These are phyloP conservation scores for Phoxinus dragarum DNA, from an alignment of 2,797 vertebrate genomes.

Conservation along the genomic window DNA sequence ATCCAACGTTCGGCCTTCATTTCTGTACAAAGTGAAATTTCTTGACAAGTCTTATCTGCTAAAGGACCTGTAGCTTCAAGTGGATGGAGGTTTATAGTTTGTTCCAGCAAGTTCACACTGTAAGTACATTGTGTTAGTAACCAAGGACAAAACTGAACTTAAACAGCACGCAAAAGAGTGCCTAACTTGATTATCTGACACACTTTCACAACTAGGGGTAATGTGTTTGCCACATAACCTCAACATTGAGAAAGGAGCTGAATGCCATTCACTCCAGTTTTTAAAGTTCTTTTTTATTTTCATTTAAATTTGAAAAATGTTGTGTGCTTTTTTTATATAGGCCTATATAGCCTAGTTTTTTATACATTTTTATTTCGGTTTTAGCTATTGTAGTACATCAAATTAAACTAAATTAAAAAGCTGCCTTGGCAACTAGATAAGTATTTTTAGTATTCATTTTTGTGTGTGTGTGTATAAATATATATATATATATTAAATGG, in stretches of 20 bases:
- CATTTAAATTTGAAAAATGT: background rate
- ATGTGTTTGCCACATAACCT: background rate
- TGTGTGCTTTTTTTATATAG: background rate
- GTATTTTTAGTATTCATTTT: background rate
- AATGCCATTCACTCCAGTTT: background rate
- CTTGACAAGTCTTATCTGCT: conserved; percentile 19
- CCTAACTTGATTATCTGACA: background rate
- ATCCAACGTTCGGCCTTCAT: conserved; percentile 41
- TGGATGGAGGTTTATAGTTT: conserved; percentile 3
- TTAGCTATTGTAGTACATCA: background rate
- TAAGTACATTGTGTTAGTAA: conserved; percentile 12
- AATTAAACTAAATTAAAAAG: background rate
- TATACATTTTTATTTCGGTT: background rate
- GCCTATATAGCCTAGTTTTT: too few relatives aligned
- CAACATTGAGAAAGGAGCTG: background rate
- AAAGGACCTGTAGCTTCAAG: conserved; percentile 9
- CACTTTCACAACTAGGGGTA: conserved; percentile 7
- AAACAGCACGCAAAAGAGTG: background rate
- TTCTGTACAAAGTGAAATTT: conserved; percentile 29
- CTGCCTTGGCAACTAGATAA: background rate
- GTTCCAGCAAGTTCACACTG: conserved; percentile 34
- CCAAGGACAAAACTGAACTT: conserved; percentile 44
- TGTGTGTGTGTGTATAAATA: too few relatives aligned
- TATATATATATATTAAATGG: too few relatives aligned
- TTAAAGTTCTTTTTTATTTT: background rate